Base-by-base conservation (phyloP, 2,797 vertebrate genomes). In the Eospalax fontanierii region DNA sequence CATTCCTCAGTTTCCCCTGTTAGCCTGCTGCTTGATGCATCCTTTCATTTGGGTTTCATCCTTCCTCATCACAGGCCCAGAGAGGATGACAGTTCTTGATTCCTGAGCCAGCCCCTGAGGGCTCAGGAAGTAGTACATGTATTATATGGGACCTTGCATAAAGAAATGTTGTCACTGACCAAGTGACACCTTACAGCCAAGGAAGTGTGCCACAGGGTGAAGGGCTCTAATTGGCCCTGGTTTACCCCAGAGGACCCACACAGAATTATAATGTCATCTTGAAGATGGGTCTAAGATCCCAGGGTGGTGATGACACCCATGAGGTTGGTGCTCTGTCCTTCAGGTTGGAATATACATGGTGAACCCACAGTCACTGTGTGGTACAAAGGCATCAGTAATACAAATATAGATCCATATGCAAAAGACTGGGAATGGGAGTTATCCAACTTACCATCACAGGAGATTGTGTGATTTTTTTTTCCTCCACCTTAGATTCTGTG, bases 281-380 rank as follows among this genome's bases (percentile, higher is more conserved):
- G 12, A 81, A 75, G 19, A 28, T 33, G 2, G 3, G 16, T 24
- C 30, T 57, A n/a, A 78, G 76, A 71, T 43, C 6, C 43, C 50
- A 35, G 21, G 0, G 22, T n/a, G 18, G 18, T 50, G 4, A 57
- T 0, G 35, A 65, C 1, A 26, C 9, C 11, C 7, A 3, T 59
- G 21, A 80, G 16, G 4, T 63, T 38, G 35, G 28, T 6, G 3
- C 8, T 2, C 46, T 57, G 22, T 61, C 14, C n/a, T 83, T 74
- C 19, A 6, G n/a, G 38, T 22, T 24, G 15, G 5, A 54, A 12
- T 54, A 15, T 46, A 46, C 11, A 2, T 63, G 50, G 38, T 46
- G 71, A 63, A 46, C 35, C 68, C 14, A 46, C 12, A 63, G n/a
- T 24, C 50, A 54, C 50, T 54, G 50, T 0, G 8, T 4, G 30